phyloP scores from a whole-genome alignment of 2,113 vertebrate species.

The Labeo rohita region DNA sequence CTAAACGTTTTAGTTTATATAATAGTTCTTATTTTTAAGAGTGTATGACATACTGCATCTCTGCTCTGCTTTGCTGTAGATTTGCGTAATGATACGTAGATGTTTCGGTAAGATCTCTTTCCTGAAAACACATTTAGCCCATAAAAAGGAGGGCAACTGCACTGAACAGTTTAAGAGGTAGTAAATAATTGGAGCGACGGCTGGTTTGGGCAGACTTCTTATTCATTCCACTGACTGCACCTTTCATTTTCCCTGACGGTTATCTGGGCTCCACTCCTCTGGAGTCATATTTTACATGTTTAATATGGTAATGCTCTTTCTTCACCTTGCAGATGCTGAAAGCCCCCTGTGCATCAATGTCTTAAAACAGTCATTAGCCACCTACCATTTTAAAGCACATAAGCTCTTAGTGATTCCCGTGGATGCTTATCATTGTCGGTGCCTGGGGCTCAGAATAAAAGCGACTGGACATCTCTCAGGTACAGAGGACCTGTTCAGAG shows the following conservation, averaged over 20 bases:
- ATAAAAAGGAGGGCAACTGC: slow-evolving; percentile 59
- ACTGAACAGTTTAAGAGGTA: slow-evolving; percentile 61
- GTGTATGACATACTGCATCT: background rate
- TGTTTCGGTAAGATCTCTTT: background rate
- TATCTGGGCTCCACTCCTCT: slow-evolving; percentile 26
- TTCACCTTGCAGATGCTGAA: slow-evolving; percentile 50
- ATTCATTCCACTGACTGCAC: slow-evolving; percentile 66
- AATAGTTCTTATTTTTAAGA: background rate
- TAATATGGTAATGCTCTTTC: slow-evolving; percentile 61
- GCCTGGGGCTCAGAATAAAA: slow-evolving; percentile 49
- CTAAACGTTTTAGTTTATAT: background rate
- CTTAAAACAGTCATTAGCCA: slow-evolving; percentile 50
- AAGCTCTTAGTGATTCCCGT: slow-evolving; percentile 51
- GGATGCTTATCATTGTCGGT: slow-evolving; percentile 53
- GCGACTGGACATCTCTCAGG: slow-evolving; percentile 49
- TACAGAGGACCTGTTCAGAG: slow-evolving; percentile 45
- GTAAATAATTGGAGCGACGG: slow-evolving; percentile 67
- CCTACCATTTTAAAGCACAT: slow-evolving; percentile 44
- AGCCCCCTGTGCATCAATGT: slow-evolving; percentile 33
- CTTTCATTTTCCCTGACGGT: slow-evolving; percentile 46
- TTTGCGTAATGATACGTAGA: background rate
- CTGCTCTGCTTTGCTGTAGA: background rate
- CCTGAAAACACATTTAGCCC: background rate
- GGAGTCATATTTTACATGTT: slow-evolving; percentile 61
- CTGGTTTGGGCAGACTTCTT: slow-evolving; percentile 66